Base-by-base conservation (phyloP, 2,888 invertebrate genomes). In the Chymomyza fuscimana region DNA sequence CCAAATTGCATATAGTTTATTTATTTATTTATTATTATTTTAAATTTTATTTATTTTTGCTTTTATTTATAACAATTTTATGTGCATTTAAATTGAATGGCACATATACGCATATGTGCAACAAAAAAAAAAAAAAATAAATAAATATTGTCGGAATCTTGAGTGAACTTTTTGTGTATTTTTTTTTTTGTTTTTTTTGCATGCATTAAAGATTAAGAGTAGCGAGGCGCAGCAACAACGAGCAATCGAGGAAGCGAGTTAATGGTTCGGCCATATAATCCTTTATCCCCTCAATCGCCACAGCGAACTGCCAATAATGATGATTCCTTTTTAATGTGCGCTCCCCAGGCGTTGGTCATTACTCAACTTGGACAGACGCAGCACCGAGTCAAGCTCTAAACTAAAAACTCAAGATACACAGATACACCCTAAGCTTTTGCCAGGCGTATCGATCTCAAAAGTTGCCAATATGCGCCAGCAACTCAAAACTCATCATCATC, bases 291-390 rank as follows among this genome's bases (percentile, higher is more conserved):
- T 71, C 79, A 15, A n/a, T 52, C 29, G 50, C 22, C 19, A 29
- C 40, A 46, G 12, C 67, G 52, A 67, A 64, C 88, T 88, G 88
- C 88, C 86, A 89, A 89, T 89, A 89, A 89, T 89, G 89, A 89
- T 89, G 89, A 89, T 89, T 89, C 87, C 88, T 89, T 89, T 89
- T 89, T 89, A 89, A 89, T 89, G 90, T 89, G 79, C 80, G 72
- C 87, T 82, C 88, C 84, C 72, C 78, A 76, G 81, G 75, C 80
- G 78, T 79, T 77, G 83, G 83, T 84, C 87, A 84, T 84, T 83
- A 83, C 78, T 86, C 87, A 83, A 74, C 65, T 54, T 66, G 50
- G 32, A 50, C 52, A 32, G 64, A 52, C 36, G 32, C 50, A 5
- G 32, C 32, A 32, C 32, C 3, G 32, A n/a, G 68, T 16, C 52